Evolutionary conservation across 1,140 invertebrate genomes (phyloP), one percentile per base, ranked within the genome.

Genomic region (Drosophila takahashii): DNA sequence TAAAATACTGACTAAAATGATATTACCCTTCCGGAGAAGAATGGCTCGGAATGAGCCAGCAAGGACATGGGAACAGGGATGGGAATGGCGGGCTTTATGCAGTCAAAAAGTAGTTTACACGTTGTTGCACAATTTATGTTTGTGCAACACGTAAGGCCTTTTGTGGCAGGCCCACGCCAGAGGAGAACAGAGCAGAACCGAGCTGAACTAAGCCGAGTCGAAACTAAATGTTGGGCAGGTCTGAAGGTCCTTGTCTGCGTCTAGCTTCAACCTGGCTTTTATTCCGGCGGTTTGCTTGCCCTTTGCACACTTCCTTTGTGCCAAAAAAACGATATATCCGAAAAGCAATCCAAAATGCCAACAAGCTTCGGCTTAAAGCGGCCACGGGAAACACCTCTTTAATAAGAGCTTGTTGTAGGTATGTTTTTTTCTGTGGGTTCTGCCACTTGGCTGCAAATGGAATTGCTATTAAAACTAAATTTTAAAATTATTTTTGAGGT

Each of bases 41-140:
- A 52, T 34, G 34, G 53, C 27, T 26, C 9, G 39, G 36, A 29
- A 72, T 52, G 50, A 50, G 1, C 27, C 29, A 39, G 73, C 79
- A 70, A 79, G 71, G 60, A 78, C 80, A 73, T 73, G 78, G 75
- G 15, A 32, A 29, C 16, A 45, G 66, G 77, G 76, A 80, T 79
- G 79, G 73, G 72, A 83, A 83, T 81, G 77, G 67, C 54, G 72
- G 77, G 62, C 74, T 87, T 84, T 71, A 73, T 91, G 81, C 84
- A 91, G 89, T 86, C 89, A 86, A 90, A 91, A 90, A 87, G 90
- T 91, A 90, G 90, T 91, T 91, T 91, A 87, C 90, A 91, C 90
- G 90, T 91, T 91, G 90, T 90, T 91, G 90, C 85, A 90, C 90
- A 87, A 91, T 91, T 91, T 91, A 91, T 91, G 84, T 79, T 91